A percentile compares a stretch with the other conserved stretches of the same genome.
Evolutionary conservation across 2,113 vertebrate genomes (phyloP).

Genomic region (Recurvirostra avosetta): DNA sequence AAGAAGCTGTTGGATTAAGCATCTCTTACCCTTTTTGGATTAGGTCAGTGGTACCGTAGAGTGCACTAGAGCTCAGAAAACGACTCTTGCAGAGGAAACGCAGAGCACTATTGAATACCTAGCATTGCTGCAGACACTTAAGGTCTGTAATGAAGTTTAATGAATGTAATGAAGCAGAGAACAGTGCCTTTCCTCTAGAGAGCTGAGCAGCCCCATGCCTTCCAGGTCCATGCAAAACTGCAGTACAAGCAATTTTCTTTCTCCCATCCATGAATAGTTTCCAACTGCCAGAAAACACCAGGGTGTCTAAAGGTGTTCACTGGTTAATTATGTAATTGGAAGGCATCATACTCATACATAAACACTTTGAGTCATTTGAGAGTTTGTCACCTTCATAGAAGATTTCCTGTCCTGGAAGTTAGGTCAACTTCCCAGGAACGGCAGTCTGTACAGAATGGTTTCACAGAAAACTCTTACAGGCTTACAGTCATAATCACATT

Average conservation of each 20-base stretch:
- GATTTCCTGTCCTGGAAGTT: neutral
- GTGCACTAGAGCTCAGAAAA: neutral
- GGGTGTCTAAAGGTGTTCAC: neutral
- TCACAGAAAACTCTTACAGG: neutral
- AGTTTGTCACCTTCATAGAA: neutral
- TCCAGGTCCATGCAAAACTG: neutral
- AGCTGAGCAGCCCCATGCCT: neutral
- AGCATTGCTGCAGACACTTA: neutral
- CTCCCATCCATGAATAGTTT: neutral
- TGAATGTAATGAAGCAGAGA: slow-evolving; percentile 40
- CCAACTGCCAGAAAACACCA: neutral
- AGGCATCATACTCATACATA: neutral
- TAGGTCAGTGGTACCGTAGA: neutral
- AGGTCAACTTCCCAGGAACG: neutral
- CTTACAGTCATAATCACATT: neutral
- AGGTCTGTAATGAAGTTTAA: slow-evolving; percentile 38
- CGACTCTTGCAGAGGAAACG: neutral
- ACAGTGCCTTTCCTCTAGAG: neutral
- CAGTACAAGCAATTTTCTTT: neutral
- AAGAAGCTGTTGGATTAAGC: neutral
- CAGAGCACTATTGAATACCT: neutral
- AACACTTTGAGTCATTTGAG: neutral
- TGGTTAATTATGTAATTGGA: neutral
- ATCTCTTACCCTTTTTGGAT: neutral
- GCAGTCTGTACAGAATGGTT: neutral